Evolutionary conservation across 1,140 invertebrate species (phyloP), one percentile per base, ranked within the genome.

Genomic region (Drosophila trapezifrons): DNA sequence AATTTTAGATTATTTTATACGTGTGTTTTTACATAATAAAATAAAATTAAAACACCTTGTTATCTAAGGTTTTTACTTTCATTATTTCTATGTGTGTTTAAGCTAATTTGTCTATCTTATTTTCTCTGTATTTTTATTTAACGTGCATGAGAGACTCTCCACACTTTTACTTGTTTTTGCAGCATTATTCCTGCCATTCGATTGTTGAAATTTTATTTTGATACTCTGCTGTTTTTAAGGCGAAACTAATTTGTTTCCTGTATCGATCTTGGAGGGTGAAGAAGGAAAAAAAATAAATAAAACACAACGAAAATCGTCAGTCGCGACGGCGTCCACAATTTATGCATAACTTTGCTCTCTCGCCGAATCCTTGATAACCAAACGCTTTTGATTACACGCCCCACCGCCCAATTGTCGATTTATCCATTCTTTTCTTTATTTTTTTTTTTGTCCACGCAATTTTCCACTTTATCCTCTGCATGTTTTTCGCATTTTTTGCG

Each of bases 211-310:
- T 40, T 74, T 72, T 73, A 40, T 78, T 74, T 69, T 74, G 22
- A 55, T 51, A 60, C 55, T 82, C n/a, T 59, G 46, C 20, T 63
- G 49, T 56, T 82, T 79, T 70, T 43, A 70, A 87, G 83, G 43
- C 67, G 80, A 86, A 85, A 77, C 84, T 89, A 87, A 87, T 87
- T 87, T 87, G 75, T 80, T 87, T 87, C 83, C 83, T 89, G 80
- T 89, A 87, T 89, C 83, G 76, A 84, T 89, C 84, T 77, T 74
- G 69, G 9, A 1, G 25, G 52, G 17, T 22, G 2, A 4, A 8
- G n/a, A 58, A 42, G 2, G 1, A 13, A 12, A 29, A 47, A 17
- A 49, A 10, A n/a, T 4, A 47, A 9, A 27, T 2, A 29, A 17
- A 17, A 25, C 10, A 17, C 25, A 54, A 37, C 51, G 7, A 37